A percentile compares a stretch with the other conserved stretches of the same genome.
phyloP scores from a whole-genome alignment of 2,797 vertebrate species.

The Coluber constrictor region DNA sequence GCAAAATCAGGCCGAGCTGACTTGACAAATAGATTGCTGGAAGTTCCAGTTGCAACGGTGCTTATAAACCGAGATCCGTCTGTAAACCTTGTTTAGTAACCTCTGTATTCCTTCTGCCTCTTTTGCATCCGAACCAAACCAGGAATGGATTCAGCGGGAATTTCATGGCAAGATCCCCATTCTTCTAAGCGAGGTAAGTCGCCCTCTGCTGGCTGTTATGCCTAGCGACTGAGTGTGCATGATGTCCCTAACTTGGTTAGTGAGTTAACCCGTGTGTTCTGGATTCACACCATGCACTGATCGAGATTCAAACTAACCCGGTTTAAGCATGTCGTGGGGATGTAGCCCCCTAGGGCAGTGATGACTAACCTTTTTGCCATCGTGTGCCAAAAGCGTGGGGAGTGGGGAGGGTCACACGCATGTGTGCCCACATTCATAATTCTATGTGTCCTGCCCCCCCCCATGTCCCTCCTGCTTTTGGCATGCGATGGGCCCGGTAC shows the following conservation, averaged over 20 bases:
- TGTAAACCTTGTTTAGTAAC: neutral
- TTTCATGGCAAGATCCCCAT: neutral
- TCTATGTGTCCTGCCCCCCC: too few relatives aligned
- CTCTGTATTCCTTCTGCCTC: neutral
- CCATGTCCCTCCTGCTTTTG: too few relatives aligned
- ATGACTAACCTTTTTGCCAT: too few relatives aligned
- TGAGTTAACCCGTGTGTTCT: neutral
- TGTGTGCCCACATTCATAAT: too few relatives aligned
- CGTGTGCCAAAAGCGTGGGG: too few relatives aligned
- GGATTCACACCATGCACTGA: neutral
- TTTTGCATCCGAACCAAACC: too few relatives aligned
- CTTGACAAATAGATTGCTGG: neutral
- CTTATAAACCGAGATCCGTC: neutral
- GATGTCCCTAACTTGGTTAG: neutral
- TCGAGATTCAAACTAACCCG: neutral
- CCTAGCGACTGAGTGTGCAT: neutral
- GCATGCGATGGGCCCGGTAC: too few relatives aligned
- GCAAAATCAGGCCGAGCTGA: too few relatives aligned
- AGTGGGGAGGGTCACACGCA: too few relatives aligned
- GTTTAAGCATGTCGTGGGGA: neutral
- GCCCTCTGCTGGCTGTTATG: neutral
- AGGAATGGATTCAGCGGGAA: neutral
- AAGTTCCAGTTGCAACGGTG: neutral
- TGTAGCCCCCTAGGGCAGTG: neutral
- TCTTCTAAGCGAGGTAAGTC: constrained; percentile 28